Conservation (phyloP, 2,113 vertebrate species). For the Charadrius vociferus region DNA sequence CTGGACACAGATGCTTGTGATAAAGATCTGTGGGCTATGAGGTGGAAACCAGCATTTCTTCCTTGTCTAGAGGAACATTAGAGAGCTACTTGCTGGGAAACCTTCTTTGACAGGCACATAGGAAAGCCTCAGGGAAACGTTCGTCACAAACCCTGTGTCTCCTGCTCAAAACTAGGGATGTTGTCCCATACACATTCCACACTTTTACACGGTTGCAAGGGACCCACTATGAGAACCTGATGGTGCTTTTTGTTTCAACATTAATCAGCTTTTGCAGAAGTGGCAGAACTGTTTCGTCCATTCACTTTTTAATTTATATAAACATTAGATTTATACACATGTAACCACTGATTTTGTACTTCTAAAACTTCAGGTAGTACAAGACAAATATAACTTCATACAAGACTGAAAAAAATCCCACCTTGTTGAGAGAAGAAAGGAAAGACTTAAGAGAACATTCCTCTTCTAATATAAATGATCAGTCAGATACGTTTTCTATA, state of each 20-base stretch:
- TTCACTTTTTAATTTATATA: neutral
- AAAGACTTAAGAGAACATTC: neutral
- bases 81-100: neutral
- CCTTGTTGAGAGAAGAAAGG: neutral
- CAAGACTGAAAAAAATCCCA: neutral
- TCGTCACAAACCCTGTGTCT: neutral
- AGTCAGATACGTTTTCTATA: neutral
- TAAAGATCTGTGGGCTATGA: neutral
- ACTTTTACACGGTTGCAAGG: neutral
- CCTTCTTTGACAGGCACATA: neutral
- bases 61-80: neutral
- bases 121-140: neutral
- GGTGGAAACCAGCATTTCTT: neutral
- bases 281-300: neutral
- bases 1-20: neutral
- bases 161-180: neutral
- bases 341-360: neutral
- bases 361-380: neutral
- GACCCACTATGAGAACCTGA: neutral
- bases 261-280: neutral
- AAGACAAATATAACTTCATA: neutral
- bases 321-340: neutral
- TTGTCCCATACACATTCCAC: neutral
- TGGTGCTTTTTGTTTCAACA: neutral
- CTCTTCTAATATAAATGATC: neutral